Evolutionary conservation across 1,140 invertebrate genomes (phyloP).

Genomic region (Planococcus citri): DNA sequence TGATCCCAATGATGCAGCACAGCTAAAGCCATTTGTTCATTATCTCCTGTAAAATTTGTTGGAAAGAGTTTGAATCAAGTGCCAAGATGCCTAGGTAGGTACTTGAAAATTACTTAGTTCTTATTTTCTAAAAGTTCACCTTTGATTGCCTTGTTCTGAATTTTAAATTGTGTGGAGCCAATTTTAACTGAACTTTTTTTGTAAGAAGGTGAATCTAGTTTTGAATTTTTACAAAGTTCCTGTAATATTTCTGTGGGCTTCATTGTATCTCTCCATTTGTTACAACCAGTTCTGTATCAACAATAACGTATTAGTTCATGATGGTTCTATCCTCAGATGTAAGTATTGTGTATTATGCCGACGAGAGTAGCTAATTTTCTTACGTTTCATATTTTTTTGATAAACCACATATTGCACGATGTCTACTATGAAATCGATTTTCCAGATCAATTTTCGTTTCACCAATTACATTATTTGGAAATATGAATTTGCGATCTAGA

Average conservation of each 20-base stretch:
- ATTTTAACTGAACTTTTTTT: constrained; percentile 59
- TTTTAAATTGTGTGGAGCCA: constrained; percentile 57
- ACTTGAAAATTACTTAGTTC: neutral
- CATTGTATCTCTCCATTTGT: constrained; percentile 75
- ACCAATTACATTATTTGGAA: constrained; percentile 78
- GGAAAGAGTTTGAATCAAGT: neutral
- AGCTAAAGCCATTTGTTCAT: too few relatives aligned
- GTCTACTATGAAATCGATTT: constrained; percentile 77
- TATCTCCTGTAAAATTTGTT: constrained; percentile 32
- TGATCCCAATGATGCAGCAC: too few relatives aligned
- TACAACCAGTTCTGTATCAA: constrained; percentile 56
- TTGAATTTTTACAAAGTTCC: constrained; percentile 72
- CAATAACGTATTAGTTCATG: neutral
- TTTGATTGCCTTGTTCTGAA: constrained; percentile 41
- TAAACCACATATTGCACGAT: constrained; percentile 74
- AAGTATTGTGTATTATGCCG: too few relatives aligned
- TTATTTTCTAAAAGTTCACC: constrained; percentile 39
- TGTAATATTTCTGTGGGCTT: constrained; percentile 77
- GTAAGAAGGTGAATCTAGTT: constrained; percentile 66
- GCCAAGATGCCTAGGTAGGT: too few relatives aligned
- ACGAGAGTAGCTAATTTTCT: too few relatives aligned
- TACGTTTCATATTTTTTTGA: constrained; percentile 72
- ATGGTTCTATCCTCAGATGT: neutral
- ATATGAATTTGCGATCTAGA: constrained; percentile 77
- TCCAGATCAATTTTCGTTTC: constrained; percentile 85